These are phyloP conservation scores for Cephus pygmeus DNA, from an alignment of 2,888 invertebrate species.

Conservation along the genomic window DNA sequence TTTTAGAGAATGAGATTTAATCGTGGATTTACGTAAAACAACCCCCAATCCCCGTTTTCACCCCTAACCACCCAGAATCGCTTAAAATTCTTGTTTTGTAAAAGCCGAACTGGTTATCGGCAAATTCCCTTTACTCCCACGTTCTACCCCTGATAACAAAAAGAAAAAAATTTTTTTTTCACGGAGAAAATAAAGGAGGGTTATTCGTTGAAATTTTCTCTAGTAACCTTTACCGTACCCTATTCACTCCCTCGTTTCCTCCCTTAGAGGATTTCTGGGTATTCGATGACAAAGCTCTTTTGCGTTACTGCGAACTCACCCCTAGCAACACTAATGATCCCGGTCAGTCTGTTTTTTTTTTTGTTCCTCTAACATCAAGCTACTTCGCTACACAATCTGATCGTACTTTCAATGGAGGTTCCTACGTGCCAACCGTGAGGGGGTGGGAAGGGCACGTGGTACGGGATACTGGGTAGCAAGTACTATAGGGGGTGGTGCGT, in stretches of 20 bases:
- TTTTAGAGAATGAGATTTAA: not conserved
- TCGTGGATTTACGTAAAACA: not conserved
- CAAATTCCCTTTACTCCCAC: not conserved
- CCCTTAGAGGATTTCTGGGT: not conserved
- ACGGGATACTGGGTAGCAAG: not conserved
- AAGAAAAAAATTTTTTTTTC: not conserved
- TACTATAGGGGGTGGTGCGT: not conserved
- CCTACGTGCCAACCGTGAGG: not conserved
- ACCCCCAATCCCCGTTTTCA: not conserved
- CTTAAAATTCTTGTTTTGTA: not conserved
- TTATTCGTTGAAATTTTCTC: not conserved
- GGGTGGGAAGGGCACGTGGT: not conserved
- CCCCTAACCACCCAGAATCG: not conserved
- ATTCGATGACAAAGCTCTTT: not conserved
- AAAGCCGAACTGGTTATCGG: not conserved
- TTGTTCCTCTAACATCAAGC: not conserved
- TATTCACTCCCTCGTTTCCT: not conserved
- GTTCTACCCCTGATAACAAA: not conserved
- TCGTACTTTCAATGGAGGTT: not conserved
- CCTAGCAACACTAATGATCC: not conserved
- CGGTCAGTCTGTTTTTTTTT: not conserved
- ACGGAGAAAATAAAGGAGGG: not conserved
- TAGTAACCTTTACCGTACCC: not conserved
- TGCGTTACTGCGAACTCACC: not conserved
- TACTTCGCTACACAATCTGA: not conserved